Percentiles rank a stretch among this genome's conserved stretches.
Evolutionary conservation across 92 coral and sea anemone species (phyloP).

Genomic region (Scolanthus callimorphus): DNA sequence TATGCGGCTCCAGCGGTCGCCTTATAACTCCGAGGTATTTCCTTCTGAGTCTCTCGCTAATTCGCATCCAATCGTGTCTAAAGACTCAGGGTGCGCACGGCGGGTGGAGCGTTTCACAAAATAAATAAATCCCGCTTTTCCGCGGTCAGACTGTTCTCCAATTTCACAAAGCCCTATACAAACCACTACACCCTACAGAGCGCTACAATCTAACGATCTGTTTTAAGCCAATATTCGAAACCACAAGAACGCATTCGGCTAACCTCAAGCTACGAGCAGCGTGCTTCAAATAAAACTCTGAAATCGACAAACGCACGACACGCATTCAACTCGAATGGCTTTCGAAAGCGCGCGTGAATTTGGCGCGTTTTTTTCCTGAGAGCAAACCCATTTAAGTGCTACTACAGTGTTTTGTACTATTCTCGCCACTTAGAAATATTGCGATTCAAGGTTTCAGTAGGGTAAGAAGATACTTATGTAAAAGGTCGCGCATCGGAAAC

Average conservation of each 20-base stretch:
- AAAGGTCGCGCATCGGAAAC: constrained; percentile 36
- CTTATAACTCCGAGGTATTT: constrained; percentile 4
- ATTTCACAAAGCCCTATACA: constrained; percentile 32
- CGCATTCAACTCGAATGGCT: no score
- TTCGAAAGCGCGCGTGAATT: no score
- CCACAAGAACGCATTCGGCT: constrained; percentile 39
- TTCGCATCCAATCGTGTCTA: constrained; percentile 9
- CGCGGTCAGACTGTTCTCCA: constrained; percentile 33
- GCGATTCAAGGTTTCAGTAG: no score
- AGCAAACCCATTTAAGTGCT: no score
- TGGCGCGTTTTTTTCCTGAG: no score
- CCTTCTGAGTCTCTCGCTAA: constrained; percentile 4
- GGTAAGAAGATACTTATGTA: constrained; percentile 40
- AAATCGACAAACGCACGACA: no score
- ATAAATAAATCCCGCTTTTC: constrained; percentile 29
- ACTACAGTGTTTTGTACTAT: no score
- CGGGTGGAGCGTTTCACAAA: constrained; percentile 10
- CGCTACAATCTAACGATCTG: constrained; percentile 19
- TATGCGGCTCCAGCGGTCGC: no score
- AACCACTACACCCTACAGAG: constrained; percentile 29
- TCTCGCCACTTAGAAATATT: no score
- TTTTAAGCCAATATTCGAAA: constrained; percentile 31
- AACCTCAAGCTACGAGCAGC: no score
- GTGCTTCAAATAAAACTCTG: no score
- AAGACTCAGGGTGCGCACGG: not conserved